These are phyloP conservation scores for Ptychobarbus kaznakovi DNA, from an alignment of 2,797 vertebrate genomes.

Conservation along the genomic window DNA sequence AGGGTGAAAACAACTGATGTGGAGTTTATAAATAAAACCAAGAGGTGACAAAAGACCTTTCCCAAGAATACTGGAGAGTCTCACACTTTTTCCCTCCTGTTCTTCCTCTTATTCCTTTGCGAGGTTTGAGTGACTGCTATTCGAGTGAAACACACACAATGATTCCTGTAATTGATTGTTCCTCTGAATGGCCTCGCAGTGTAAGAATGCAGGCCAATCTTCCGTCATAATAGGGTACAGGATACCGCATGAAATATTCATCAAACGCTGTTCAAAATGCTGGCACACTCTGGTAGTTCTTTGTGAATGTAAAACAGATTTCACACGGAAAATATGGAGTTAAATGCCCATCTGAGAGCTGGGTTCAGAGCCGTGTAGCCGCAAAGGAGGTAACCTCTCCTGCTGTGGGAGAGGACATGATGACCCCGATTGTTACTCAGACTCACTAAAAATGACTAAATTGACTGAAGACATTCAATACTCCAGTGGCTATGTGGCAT, in stretches of 20 bases:
- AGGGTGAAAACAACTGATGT: constrained; percentile 44
- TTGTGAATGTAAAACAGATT: constrained; percentile 70
- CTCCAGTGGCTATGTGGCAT: constrained; percentile 77
- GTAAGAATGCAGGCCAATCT: constrained; percentile 74
- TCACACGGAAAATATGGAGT: constrained; percentile 67
- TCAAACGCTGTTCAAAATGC: constrained; percentile 70
- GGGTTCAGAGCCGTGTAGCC: constrained; percentile 64
- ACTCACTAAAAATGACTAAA: constrained; percentile 72
- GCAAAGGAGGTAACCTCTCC: constrained; percentile 71
- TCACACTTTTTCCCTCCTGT: constrained; percentile 50
- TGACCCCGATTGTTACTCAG: constrained; percentile 73
- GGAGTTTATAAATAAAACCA: constrained; percentile 56
- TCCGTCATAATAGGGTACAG: constrained; percentile 70
- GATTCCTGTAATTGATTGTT: constrained; percentile 75
- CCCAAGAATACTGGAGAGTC: constrained; percentile 40
- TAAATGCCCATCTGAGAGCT: constrained; percentile 59
- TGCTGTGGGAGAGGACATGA: constrained; percentile 62
- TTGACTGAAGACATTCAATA: constrained; percentile 70
- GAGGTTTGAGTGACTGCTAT: constrained; percentile 63
- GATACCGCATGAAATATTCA: constrained; percentile 78
- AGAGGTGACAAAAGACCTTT: constrained; percentile 62
- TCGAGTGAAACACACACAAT: constrained; percentile 69
- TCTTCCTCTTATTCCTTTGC: constrained; percentile 49
- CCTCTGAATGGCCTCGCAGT: constrained; percentile 65
- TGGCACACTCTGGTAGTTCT: constrained; percentile 68